Evolutionary conservation across 2,888 invertebrate species (phyloP).

Genomic region (Ischnura elegans): DNA sequence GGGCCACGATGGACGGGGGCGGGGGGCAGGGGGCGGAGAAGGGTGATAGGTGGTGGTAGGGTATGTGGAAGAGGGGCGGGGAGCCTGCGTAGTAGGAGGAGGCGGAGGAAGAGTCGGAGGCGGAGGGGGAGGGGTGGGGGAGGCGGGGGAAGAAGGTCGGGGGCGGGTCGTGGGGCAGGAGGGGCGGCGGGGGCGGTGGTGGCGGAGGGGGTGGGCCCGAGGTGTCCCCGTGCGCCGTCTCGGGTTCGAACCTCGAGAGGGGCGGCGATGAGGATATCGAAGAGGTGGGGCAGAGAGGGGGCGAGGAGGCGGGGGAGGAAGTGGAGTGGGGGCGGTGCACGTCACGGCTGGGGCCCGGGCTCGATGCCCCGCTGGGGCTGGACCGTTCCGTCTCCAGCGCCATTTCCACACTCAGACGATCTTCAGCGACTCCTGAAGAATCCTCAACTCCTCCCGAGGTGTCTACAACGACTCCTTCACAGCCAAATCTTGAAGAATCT

Average conservation of each 20-base stretch:
- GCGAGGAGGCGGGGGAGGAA: not conserved
- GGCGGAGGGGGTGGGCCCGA: not conserved
- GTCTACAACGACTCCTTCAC: too few relatives aligned
- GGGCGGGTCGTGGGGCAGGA: not conserved
- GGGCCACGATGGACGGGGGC: conserved; percentile 17
- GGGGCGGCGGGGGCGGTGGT: conserved; percentile 11
- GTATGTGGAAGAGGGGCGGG: not conserved
- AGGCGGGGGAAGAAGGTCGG: not conserved
- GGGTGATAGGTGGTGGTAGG: not conserved
- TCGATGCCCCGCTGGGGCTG: conserved; percentile 56
- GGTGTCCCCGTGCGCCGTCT: conserved; percentile 54
- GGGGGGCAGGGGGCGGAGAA: not conserved
- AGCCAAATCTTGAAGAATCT: too few relatives aligned
- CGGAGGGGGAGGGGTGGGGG: conserved; percentile 38
- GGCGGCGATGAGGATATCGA: conserved; percentile 32
- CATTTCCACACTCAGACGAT: too few relatives aligned
- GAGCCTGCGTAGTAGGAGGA: not conserved
- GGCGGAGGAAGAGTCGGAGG: conserved; percentile 28
- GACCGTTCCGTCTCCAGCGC: conserved; percentile 50
- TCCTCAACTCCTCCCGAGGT: too few relatives aligned
- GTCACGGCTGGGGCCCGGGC: conserved; percentile 52
- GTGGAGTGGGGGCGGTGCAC: conserved; percentile 28
- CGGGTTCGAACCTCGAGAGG: conserved; percentile 57
- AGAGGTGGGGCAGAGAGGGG: not conserved
- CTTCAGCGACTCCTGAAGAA: too few relatives aligned